phyloP scores from a whole-genome alignment of 2,797 vertebrate species.

The Darevskia nairensis region DNA sequence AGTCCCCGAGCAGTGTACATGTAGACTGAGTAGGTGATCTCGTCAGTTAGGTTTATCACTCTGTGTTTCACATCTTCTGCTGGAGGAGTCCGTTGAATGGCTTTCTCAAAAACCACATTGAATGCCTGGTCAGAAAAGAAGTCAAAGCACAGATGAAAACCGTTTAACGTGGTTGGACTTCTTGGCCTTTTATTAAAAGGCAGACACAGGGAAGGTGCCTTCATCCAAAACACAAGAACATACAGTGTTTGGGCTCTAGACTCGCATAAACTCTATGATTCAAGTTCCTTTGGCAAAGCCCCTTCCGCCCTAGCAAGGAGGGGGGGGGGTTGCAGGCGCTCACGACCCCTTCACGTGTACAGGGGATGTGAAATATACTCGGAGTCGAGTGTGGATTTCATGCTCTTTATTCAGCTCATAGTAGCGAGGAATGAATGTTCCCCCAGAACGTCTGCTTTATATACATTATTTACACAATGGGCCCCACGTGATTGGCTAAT shows the following conservation, averaged over 20 bases:
- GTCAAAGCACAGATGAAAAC: neutral
- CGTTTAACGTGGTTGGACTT: neutral
- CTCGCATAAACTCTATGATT: neutral
- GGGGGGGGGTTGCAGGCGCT: too few relatives aligned
- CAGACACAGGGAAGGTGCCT: neutral
- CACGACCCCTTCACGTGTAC: too few relatives aligned
- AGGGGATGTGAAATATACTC: too few relatives aligned
- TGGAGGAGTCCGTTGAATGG: constrained; percentile 65
- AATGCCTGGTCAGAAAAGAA: constrained; percentile 72
- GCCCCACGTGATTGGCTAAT: too few relatives aligned
- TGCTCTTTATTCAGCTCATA: too few relatives aligned
- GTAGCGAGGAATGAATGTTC: too few relatives aligned
- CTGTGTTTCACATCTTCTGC: constrained; percentile 64
- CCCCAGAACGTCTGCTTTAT: too few relatives aligned
- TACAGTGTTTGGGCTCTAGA: fast-evolving
- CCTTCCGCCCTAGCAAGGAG: too few relatives aligned
- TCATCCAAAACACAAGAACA: neutral
- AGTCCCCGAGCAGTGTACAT: constrained; percentile 76
- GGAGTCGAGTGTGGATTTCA: too few relatives aligned
- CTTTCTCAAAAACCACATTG: constrained; percentile 77
- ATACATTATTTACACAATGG: too few relatives aligned
- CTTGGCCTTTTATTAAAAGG: neutral
- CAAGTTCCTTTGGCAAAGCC: neutral
- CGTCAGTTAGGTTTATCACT: constrained; percentile 75
- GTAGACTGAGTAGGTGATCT: constrained; percentile 79